Evolutionary conservation across 1,140 invertebrate genomes (phyloP).

Genomic region (Chrysopa pallens): DNA sequence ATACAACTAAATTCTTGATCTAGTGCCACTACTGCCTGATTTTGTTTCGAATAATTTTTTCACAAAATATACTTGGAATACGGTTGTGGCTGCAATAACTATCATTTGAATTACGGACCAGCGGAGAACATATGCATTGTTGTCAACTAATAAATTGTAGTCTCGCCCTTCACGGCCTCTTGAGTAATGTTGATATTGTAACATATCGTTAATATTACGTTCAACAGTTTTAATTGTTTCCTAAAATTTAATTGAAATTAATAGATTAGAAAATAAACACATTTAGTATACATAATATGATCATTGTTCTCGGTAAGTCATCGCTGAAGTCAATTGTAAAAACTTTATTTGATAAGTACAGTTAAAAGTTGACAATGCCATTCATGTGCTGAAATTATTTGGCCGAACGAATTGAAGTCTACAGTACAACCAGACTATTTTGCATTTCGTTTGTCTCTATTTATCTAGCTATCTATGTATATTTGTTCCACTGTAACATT

Average conservation of each 20-base stretch:
- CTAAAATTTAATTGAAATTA: slow-evolving; percentile 35
- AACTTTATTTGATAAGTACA: background rate
- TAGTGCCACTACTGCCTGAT: slow-evolving; percentile 32
- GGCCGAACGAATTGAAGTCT: no score
- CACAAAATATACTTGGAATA: slow-evolving; percentile 73
- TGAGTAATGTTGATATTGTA: slow-evolving; percentile 63
- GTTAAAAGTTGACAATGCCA: no score
- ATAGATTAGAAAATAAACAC: background rate
- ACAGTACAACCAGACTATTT: no score
- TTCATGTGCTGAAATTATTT: no score
- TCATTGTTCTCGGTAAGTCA: background rate
- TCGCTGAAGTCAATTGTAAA: background rate
- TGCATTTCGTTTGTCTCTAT: no score
- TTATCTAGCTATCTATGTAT: no score
- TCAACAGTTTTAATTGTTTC: slow-evolving; percentile 56
- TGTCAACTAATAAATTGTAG: slow-evolving; percentile 61
- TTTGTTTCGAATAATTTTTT: slow-evolving; percentile 71
- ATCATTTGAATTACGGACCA: slow-evolving; percentile 76
- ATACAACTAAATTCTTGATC: slow-evolving; percentile 29
- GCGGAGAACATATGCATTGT: slow-evolving; percentile 67
- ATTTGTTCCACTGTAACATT: no score
- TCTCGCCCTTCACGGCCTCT: slow-evolving; percentile 61
- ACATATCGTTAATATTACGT: slow-evolving; percentile 68
- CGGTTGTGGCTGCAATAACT: slow-evolving; percentile 58
- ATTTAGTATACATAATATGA: background rate